These are phyloP conservation scores for Calyptommatus sinebrachiatus DNA, from an alignment of 2,113 vertebrate genomes.

Conservation along the genomic window DNA sequence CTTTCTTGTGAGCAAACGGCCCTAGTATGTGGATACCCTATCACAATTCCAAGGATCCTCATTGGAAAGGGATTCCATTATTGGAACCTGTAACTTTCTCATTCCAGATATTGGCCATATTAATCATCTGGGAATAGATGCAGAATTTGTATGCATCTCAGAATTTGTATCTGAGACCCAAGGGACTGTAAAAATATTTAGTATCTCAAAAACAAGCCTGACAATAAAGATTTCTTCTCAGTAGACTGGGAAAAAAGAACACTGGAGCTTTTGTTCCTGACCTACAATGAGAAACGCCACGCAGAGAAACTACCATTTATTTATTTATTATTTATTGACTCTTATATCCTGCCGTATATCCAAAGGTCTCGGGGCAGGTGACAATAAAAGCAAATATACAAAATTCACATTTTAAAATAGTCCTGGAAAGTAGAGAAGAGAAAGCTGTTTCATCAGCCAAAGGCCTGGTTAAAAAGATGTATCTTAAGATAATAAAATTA, in stretches of 20 bases:
- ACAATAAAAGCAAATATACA: no score
- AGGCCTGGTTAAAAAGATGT: no score
- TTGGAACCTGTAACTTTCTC: neutral
- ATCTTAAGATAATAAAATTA: neutral
- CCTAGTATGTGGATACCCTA: neutral
- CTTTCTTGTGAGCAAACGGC: neutral
- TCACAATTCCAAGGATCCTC: neutral
- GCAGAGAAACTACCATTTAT: neutral
- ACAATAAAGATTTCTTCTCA: neutral
- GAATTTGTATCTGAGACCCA: neutral
- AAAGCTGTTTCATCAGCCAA: no score
- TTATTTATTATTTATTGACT: no score
- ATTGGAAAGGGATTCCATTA: neutral
- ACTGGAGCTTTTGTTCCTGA: neutral
- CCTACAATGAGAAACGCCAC: neutral
- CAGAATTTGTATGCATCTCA: neutral
- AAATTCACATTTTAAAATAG: no score
- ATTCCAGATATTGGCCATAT: neutral
- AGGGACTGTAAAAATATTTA: neutral
- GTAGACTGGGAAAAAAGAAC: neutral
- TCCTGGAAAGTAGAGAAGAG: no score
- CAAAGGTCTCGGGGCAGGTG: no score
- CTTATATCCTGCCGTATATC: no score
- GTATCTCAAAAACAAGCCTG: neutral
- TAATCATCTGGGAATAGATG: no score